These are phyloP conservation scores for Chelonus formosanus DNA, from an alignment of 2,888 invertebrate genomes.

Conservation along the genomic window DNA sequence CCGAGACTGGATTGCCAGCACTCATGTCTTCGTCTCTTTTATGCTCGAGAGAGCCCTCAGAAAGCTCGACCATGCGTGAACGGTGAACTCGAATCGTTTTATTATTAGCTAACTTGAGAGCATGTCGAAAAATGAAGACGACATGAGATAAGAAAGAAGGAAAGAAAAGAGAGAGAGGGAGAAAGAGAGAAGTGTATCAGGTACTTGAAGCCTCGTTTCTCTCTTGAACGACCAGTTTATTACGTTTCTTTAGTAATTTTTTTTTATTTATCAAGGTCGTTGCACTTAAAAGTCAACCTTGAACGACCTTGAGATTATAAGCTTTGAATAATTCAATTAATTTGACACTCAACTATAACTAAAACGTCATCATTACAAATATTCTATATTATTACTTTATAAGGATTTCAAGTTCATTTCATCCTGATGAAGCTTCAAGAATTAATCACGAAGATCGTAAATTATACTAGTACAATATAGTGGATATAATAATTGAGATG, in stretches of 20 bases:
- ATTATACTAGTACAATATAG: too few species aligned
- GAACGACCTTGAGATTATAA: constrained; percentile 48
- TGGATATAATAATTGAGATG: too few species aligned
- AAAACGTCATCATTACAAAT: too few species aligned
- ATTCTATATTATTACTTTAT: too few species aligned
- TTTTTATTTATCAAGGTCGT: constrained; percentile 41
- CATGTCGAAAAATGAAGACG: constrained; percentile 28
- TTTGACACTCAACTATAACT: too few species aligned
- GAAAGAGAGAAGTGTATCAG: constrained; percentile 13
- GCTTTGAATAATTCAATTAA: neutral
- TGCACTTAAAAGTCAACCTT: constrained; percentile 50
- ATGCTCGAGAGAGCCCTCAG: constrained; percentile 38
- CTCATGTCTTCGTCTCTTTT: neutral
- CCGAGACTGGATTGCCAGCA: constrained; percentile 49
- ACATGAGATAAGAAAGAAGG: constrained; percentile 23
- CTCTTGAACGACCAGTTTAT: constrained; percentile 41
- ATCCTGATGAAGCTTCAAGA: too few species aligned
- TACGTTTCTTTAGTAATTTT: constrained; percentile 26
- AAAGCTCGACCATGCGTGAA: constrained; percentile 53
- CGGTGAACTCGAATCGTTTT: constrained; percentile 47
- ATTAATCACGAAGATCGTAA: too few species aligned
- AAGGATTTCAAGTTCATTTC: neutral
- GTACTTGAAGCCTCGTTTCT: constrained; percentile 15
- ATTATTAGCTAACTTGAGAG: constrained; percentile 46
- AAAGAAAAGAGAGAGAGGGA: constrained; percentile 16